phyloP scores from a whole-genome alignment of 2,113 vertebrate genomes.

The Calypte anna region DNA sequence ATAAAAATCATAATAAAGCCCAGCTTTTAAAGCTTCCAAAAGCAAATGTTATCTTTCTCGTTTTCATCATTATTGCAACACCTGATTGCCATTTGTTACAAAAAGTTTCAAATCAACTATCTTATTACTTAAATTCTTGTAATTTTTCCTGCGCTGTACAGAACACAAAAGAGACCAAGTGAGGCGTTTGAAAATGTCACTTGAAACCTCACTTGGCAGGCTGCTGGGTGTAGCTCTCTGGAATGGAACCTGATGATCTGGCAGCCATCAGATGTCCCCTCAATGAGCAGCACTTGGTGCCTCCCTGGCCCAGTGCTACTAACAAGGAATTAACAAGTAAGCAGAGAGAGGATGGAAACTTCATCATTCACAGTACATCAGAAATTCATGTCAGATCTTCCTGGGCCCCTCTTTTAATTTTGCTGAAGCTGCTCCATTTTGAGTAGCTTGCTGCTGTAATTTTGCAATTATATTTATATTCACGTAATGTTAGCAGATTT shows the following conservation, averaged over 20 bases:
- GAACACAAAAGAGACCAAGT: background rate
- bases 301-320: background rate
- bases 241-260: background rate
- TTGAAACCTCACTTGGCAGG: background rate
- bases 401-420: background rate
- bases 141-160: background rate
- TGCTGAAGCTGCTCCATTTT: background rate
- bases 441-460: background rate
- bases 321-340: background rate
- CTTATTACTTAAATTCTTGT: background rate
- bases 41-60: background rate
- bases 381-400: background rate
- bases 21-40: background rate
- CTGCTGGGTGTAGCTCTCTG: background rate
- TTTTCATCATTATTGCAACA: background rate
- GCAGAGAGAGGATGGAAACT: background rate
- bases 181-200: background rate
- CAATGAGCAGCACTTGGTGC: background rate
- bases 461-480: background rate
- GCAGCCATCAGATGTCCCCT: background rate
- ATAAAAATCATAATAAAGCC: background rate
- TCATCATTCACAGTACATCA: background rate
- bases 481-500: background rate
- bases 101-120: background rate
- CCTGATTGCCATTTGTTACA: background rate